Base-by-base conservation (phyloP, 2,888 invertebrate species). In the Zelleria hepariella region DNA sequence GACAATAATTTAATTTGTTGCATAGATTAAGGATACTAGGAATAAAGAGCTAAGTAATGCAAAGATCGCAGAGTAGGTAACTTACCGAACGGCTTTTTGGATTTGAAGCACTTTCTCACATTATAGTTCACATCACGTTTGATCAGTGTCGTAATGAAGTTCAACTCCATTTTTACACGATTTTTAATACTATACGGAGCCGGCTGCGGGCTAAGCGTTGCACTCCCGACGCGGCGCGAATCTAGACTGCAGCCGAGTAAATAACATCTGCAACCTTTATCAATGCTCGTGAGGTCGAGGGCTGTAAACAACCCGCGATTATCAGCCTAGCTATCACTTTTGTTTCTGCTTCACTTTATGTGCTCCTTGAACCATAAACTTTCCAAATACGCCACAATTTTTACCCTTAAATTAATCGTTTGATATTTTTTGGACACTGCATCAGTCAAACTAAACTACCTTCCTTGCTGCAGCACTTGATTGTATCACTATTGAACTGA, bases 101-200 rank as follows among this genome's bases (percentile, higher is more conserved):
- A 69, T 69, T 87, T 86, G 68, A 89, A 86, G 71, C 86, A 86
- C 82, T 86, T 77, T 78, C 76, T 85, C 71, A 88, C 81, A 74
- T 90, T 89, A 66, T 86, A 86, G 65, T 90, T 89, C 68, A 87
- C 79, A 74, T 89, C 88, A 66, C 84, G 86, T 75, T 85, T 86
- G 61, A 88, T 80, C 64, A 86, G 74, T 48, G 83, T 81, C 58
- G 85, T 74, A 68, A 86, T 74, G 64, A 86, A 86, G 68, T 86
- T 86, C 59, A 88, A 70, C 68, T 88, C 86, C 89, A 89, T 89
- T 70, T 75, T 42, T 42, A 42, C 4, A 42, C 15, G 32, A 42
- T 42, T 1, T n/a, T 75, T 53, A 24, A 60, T 57, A 59, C 59
- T 23, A 6, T 7, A 25, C n/a, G 24, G 7, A 57, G 42, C 15